Conservation (phyloP, 2,888 invertebrate species). For the Leucania comma region DNA sequence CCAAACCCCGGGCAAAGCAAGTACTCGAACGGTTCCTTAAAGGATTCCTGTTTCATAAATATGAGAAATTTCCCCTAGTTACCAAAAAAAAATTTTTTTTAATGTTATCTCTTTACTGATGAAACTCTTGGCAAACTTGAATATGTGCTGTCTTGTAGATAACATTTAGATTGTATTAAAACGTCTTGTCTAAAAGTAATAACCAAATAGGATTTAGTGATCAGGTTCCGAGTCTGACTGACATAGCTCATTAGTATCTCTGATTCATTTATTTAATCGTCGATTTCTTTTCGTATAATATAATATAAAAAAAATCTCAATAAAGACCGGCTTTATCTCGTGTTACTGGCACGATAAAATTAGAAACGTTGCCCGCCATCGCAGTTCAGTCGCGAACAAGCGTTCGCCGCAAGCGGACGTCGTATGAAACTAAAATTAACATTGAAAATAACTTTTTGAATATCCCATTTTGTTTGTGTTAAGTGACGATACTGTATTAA, state of each 20-base stretch:
- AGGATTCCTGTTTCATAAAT: no score
- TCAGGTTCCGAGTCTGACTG: not conserved
- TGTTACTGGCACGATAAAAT: conserved; percentile 89
- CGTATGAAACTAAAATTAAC: conserved; percentile 44
- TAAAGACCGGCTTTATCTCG: conserved; percentile 89
- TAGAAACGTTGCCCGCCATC: conserved; percentile 80
- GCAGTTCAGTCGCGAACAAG: conserved; percentile 67
- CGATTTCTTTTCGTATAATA: conserved; percentile 71
- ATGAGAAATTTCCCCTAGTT: no score
- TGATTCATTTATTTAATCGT: conserved; percentile 53
- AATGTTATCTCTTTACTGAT: not conserved
- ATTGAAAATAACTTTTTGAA: conserved; percentile 39
- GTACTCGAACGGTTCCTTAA: no score
- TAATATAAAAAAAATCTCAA: conserved; percentile 83
- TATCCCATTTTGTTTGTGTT: conserved; percentile 63
- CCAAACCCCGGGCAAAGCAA: no score
- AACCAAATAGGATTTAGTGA: conserved; percentile 5
- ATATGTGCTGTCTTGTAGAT: conserved; percentile 1
- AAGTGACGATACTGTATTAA: conserved; percentile 58
- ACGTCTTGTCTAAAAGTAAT: not conserved
- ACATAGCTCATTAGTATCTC: conserved; percentile 33
- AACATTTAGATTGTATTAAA: not conserved
- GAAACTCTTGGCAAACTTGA: conserved; percentile 27
- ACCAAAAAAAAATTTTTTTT: not conserved
- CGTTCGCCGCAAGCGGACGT: conserved; percentile 73